Conservation (phyloP, 2,113 vertebrate species). For the Kobus ellipsiprymnus region DNA sequence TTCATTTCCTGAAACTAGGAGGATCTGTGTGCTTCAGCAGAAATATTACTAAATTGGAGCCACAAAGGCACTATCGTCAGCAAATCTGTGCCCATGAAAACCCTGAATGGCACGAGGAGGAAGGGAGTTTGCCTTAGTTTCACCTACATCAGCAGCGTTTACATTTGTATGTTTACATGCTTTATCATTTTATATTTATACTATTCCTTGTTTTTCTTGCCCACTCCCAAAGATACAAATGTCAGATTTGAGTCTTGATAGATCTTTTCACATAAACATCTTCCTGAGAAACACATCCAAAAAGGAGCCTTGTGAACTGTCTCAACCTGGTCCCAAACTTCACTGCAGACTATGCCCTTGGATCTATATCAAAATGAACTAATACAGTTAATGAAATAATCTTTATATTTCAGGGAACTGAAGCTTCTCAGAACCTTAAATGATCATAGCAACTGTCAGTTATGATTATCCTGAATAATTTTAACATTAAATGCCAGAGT, state of each 20-base stretch:
- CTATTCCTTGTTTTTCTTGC: not conserved
- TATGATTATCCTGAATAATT: not conserved
- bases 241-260: not conserved
- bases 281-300: not conserved
- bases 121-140: slow-evolving; percentile 13
- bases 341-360: not conserved
- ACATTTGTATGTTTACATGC: not conserved
- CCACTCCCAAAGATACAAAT: not conserved
- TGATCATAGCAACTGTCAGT: not conserved
- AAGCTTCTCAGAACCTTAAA: not conserved
- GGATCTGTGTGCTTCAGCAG: slow-evolving; percentile 44
- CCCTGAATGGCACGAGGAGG: not conserved
- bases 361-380: not conserved
- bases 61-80: slow-evolving; percentile 39
- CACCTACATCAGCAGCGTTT: slow-evolving; percentile 35
- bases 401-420: not conserved
- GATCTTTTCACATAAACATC: not conserved
- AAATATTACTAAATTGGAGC: slow-evolving; percentile 29
- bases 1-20: slow-evolving; percentile 51
- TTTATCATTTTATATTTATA: not conserved
- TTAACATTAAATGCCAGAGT: not conserved
- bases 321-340: not conserved
- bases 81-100: slow-evolving; percentile 40
- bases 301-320: not conserved
- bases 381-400: not conserved